These are phyloP conservation scores for Drosophila hydei DNA, from an alignment of 1,140 invertebrate genomes.

Conservation along the genomic window DNA sequence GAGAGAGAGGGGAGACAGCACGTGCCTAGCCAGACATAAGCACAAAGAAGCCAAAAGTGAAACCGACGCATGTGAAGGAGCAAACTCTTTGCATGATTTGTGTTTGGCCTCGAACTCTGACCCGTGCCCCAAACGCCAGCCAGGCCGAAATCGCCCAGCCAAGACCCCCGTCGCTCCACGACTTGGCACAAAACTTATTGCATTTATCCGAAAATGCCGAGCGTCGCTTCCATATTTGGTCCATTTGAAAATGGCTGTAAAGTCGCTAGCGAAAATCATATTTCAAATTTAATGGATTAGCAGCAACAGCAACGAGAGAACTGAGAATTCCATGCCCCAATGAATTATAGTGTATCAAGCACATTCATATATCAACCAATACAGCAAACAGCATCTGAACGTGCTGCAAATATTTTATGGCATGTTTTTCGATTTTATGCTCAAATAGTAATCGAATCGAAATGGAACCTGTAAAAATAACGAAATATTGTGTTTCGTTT, in stretches of 20 bases:
- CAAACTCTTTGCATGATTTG: constrained; percentile 46
- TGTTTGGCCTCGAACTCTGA: constrained; percentile 22
- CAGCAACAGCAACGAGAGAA: constrained; percentile 7
- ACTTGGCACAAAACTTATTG: constrained; percentile 29
- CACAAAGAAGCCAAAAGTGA: constrained; percentile 33
- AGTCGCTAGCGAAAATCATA: constrained; percentile 51
- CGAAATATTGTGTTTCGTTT: not conserved
- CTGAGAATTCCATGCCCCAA: constrained; percentile 38
- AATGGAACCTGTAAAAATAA: not conserved
- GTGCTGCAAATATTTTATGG: constrained; percentile 24
- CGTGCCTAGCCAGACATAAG: constrained; percentile 7
- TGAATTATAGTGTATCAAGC: constrained; percentile 55
- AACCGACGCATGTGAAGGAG: constrained; percentile 23
- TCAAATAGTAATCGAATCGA: constrained; percentile 10
- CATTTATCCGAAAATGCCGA: constrained; percentile 26
- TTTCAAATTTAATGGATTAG: constrained; percentile 78
- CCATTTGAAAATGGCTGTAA: constrained; percentile 6
- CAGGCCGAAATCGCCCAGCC: not conserved
- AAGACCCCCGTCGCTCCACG: not conserved
- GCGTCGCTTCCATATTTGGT: constrained; percentile 11
- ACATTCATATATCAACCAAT: constrained; percentile 18
- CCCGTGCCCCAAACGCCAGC: not conserved
- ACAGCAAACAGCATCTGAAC: constrained; percentile 6
- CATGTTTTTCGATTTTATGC: not conserved
- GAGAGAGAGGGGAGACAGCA: not conserved